Evolutionary conservation across 2,797 vertebrate species (phyloP), one percentile per base, ranked within the genome.

Genomic region (Trematomus bernacchii): DNA sequence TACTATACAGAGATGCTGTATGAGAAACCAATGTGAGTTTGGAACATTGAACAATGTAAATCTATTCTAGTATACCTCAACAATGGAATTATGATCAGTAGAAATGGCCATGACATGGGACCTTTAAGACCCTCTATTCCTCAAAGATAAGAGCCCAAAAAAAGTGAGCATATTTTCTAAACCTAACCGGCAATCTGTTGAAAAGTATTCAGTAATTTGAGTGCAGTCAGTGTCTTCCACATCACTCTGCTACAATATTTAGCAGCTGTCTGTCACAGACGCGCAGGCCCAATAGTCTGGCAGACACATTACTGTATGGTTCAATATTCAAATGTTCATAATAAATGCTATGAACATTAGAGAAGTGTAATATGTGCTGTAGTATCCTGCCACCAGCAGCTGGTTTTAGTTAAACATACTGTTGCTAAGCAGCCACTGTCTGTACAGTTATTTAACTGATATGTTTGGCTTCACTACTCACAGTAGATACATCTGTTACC

Each of bases 191-290:
- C 64, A 58, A 60, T 10, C 43, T 48, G 27, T 27, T 27, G 27
- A 27, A 27, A 27, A 27, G 37, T 66, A 50, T 54, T 60, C 58
- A 42, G 33, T 1, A 9, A 50, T 40, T 18, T 53, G 46, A 42
- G 68, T 70, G 68, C 43, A 16, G 76, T 71, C 42, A 15, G 40
- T 13, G n/a, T 76, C 47, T n/a, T 67, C 13, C 37, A 58, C 19
- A 33, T 53, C 40, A 44, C 59, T 58, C 13, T 63, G n/a, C 3
- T 37, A 37, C 33, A 37, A 12, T 3, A 19, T 42, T 65, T 55
- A 19, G 0, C 19, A 55, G 8, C 40, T 57, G 33, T 47, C 0
- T 44, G 33, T 66, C 57, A 54, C 46, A 18, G 21, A 60, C 4
- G 30, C 42, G 40, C 27, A 30, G 47, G 55, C 51, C 6, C 1